Evolutionary conservation across 2,888 invertebrate species (phyloP).

Genomic region (Dasysyrphus albostriatus): DNA sequence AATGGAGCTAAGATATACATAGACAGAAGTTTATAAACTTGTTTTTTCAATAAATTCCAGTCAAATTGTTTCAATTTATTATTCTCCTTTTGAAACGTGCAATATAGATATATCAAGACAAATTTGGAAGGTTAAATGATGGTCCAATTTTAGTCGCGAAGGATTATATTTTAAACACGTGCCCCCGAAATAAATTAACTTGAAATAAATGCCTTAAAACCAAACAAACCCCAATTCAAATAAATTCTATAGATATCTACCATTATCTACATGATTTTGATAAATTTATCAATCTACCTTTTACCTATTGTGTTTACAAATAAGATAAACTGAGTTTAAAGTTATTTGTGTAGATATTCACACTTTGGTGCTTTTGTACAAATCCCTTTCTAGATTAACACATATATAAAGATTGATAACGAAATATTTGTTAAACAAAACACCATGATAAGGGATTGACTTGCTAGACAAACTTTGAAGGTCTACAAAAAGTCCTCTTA

Average conservation of each 20-base stretch:
- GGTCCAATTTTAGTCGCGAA: background rate
- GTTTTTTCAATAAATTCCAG: background rate
- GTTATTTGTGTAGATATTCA: constrained; percentile 11
- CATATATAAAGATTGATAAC: background rate
- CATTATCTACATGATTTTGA: background rate
- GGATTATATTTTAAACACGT: background rate
- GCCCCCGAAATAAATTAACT: background rate
- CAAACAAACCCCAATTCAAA: background rate
- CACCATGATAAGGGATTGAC: constrained; percentile 1
- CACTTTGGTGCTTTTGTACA: constrained; percentile 18
- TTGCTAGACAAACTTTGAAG: constrained; percentile 8
- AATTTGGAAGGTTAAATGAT: constrained; percentile 8
- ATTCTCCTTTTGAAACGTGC: background rate
- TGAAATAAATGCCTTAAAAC: background rate
- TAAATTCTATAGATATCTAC: background rate
- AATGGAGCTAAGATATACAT: background rate
- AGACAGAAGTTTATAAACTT: too few relatives aligned
- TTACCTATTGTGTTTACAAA: background rate
- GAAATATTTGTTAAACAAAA: background rate
- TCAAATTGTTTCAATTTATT: constrained; percentile 1
- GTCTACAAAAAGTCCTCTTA: background rate
- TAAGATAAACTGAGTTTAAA: constrained; percentile 1
- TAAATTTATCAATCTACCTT: background rate
- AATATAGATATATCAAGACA: background rate
- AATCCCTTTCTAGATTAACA: background rate